Conservation (phyloP, 1,140 invertebrate species). For the Polypedilum vanderplanki region DNA sequence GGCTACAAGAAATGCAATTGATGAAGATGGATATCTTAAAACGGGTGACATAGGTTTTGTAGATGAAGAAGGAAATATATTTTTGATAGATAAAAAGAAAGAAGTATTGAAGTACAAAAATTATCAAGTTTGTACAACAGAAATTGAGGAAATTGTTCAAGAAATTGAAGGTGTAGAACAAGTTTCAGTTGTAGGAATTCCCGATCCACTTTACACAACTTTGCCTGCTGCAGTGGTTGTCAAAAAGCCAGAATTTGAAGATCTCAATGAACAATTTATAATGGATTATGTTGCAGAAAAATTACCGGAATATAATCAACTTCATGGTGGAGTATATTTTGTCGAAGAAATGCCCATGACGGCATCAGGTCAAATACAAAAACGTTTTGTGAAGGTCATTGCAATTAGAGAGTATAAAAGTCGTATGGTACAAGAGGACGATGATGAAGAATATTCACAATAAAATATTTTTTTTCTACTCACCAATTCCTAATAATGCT, state of each 20-base stretch:
- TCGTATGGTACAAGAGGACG: no score
- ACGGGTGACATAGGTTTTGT: conserved; percentile 61
- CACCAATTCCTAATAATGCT: conserved; percentile 60
- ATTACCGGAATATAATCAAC: background rate
- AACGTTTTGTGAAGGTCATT: conserved; percentile 28
- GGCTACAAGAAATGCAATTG: conserved; percentile 34
- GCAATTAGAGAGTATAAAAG: background rate
- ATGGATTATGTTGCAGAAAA: conserved; percentile 5
- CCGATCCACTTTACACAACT: conserved; percentile 53
- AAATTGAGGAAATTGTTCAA: conserved; percentile 46
- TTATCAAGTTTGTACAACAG: conserved; percentile 38
- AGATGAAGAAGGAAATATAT: conserved; percentile 54
- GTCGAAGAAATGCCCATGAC: conserved; percentile 54
- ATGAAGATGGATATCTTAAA: conserved; percentile 54
- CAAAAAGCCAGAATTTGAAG: background rate
- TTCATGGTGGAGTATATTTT: conserved; percentile 48
- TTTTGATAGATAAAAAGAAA: conserved; percentile 58
- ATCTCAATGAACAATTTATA: background rate
- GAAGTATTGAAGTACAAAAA: conserved; percentile 60
- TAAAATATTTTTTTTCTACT: conserved; percentile 31
- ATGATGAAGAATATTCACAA: no score
- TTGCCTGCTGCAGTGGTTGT: conserved; percentile 43
- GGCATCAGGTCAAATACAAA: conserved; percentile 54
- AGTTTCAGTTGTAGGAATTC: conserved; percentile 58
- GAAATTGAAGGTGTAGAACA: conserved; percentile 55